A percentile compares a stretch with the other conserved stretches of the same genome.
phyloP scores from a whole-genome alignment of 2,113 vertebrate species.

The Rostratula benghalensis region DNA sequence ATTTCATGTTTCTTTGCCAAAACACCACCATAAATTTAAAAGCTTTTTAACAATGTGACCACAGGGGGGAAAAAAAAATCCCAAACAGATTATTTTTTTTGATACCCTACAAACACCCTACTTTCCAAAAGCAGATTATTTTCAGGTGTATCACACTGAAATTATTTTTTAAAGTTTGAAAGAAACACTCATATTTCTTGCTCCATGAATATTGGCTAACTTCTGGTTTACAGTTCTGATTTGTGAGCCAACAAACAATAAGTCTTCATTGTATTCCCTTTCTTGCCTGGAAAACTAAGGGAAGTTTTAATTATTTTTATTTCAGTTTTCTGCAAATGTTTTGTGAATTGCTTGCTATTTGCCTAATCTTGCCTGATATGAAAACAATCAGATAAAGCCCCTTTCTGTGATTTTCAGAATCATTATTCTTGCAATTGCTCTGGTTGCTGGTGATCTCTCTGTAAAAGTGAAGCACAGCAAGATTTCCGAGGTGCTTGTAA shows the following conservation, averaged over 20 bases:
- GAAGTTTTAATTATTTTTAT: background rate
- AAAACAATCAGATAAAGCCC: background rate
- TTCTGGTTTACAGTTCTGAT: background rate
- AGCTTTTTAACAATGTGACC: conserved; percentile 28
- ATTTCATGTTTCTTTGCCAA: conserved; percentile 13
- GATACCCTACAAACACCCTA: background rate
- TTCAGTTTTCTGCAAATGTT: background rate
- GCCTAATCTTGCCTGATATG: background rate
- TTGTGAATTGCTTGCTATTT: background rate
- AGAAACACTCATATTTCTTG: background rate
- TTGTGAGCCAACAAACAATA: background rate
- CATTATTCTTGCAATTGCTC: background rate
- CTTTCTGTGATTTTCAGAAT: background rate
- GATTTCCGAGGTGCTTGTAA: background rate
- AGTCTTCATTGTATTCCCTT: background rate
- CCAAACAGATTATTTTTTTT: background rate
- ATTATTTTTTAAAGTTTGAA: background rate
- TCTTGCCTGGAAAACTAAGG: background rate
- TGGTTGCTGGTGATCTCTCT: background rate
- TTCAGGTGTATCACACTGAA: background rate
- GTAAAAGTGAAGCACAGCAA: background rate
- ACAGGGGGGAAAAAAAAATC: background rate
- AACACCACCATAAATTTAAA: conserved; percentile 33
- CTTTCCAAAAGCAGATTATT: background rate
- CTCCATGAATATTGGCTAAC: background rate